Evolutionary conservation across 2,113 vertebrate genomes (phyloP).

Genomic region (Pomatostomus ruficeps): DNA sequence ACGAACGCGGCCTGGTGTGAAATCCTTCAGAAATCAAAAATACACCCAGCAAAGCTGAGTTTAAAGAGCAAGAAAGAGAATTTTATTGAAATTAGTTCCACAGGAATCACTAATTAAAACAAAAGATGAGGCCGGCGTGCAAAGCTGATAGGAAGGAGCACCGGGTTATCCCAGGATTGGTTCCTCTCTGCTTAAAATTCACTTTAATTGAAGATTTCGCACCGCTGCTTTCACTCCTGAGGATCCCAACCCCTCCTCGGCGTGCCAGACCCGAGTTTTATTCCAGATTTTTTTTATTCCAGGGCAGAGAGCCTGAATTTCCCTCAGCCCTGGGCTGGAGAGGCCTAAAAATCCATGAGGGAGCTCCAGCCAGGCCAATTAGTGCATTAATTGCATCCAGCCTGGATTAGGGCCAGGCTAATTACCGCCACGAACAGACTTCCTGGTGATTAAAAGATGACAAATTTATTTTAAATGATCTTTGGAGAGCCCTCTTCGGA

Average conservation of each 20-base stretch:
- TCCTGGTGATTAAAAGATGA: neutral
- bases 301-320: neutral
- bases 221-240: neutral
- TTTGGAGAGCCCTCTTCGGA: neutral
- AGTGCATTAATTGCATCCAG: neutral
- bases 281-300: neutral
- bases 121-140: neutral
- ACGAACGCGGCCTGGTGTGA: neutral
- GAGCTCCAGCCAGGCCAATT: neutral
- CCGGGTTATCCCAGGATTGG: neutral
- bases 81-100: too few relatives aligned
- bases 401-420: neutral
- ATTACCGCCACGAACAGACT: neutral
- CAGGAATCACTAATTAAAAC: neutral
- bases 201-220: neutral
- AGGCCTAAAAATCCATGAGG: neutral
- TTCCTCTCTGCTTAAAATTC: neutral
- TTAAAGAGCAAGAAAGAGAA: neutral
- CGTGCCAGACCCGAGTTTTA: neutral
- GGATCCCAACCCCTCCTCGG: neutral
- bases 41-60: neutral
- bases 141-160: neutral
- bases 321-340: rapidly evolving
- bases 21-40: neutral
- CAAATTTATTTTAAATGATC: neutral